Evolutionary conservation across 1,140 invertebrate genomes (phyloP), one percentile per base, ranked within the genome.

Genomic region (Ptiloglossa arizonensis): DNA sequence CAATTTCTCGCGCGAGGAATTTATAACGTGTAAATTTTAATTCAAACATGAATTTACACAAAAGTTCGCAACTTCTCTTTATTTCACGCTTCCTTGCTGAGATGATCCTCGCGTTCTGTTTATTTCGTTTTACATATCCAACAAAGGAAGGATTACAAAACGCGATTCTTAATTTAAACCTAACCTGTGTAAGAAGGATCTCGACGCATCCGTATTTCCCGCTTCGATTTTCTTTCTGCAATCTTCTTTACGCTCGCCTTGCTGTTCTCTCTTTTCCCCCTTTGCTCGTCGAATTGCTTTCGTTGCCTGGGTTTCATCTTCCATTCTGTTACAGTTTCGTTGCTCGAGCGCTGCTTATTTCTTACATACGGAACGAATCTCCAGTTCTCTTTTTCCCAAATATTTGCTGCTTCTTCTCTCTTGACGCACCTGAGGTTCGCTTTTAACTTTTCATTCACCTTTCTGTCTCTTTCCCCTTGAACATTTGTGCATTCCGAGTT

Each of bases 271-370:
- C 19, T 1, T 46, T 8, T 8, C 3, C 46, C 8, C 15, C 6
- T 5, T 19, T 17, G 13, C 48, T 6, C 13, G 8, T 15, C 24
- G 19, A 74, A 54, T 74, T 63, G 46, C 32, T 60, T 60, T 19
- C 54, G 24, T 38, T 17, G 8, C 19, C 19, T 22, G n/a, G 48
- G 35, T 74, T 67, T 67, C 62, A 74, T 74, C 35, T 67, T 74
- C 62, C 38, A 67, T 74, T 67, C 71, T 32, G 50, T 41, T 52
- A 73, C 52, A 44, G 50, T 56, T 32, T 32, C 46, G 24, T 38
- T 22, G 57, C 41, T n/a, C n/a, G n/a, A n/a, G n/a, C 50, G 48
- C 29, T 73, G 64, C 64, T 67, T 74, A 67, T 67, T 74, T 64
- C 50, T 44, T 17, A 41, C 24, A 24, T 56, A 66, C 60, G 15